Conservation (phyloP, 2,888 invertebrate genomes). For the Drosophila birchii region DNA sequence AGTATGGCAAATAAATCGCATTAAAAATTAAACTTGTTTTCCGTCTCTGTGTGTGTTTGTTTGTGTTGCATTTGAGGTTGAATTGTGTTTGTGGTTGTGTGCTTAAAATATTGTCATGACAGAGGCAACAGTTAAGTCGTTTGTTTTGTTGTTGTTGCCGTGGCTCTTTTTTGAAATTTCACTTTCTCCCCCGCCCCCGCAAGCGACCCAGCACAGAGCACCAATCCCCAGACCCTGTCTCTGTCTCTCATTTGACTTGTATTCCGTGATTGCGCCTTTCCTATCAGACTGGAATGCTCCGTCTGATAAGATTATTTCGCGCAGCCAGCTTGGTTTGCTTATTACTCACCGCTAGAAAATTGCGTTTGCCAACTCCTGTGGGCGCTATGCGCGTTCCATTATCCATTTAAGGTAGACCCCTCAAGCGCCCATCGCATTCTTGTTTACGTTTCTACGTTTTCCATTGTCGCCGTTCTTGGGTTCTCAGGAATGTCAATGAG, state of each 20-base stretch:
- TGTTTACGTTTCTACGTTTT: conserved; percentile 20
- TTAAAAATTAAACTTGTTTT: conserved; percentile 67
- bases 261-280: conserved; percentile 16
- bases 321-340: conserved; percentile 24
- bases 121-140: conserved; percentile 22
- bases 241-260: neutral
- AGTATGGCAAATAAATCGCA: conserved; percentile 50
- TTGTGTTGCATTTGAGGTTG: conserved; percentile 30
- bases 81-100: conserved; percentile 6
- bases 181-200: conserved; percentile 59
- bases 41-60: conserved; percentile 8
- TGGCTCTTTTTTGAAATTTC: conserved; percentile 63
- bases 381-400: conserved; percentile 4
- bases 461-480: conserved; percentile 54
- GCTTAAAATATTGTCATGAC: conserved; percentile 44
- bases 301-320: conserved; percentile 43
- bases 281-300: conserved; percentile 23
- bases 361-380: conserved; percentile 11
- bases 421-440: conserved; percentile 54
- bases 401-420: conserved; percentile 23
- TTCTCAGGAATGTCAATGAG: conserved; percentile 58
- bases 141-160: conserved; percentile 35
- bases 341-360: conserved; percentile 61
- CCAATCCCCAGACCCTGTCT: neutral
- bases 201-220: too few species aligned